These are phyloP conservation scores for Squalus acanthias DNA, from an alignment of 2,797 vertebrate species.

Conservation along the genomic window DNA sequence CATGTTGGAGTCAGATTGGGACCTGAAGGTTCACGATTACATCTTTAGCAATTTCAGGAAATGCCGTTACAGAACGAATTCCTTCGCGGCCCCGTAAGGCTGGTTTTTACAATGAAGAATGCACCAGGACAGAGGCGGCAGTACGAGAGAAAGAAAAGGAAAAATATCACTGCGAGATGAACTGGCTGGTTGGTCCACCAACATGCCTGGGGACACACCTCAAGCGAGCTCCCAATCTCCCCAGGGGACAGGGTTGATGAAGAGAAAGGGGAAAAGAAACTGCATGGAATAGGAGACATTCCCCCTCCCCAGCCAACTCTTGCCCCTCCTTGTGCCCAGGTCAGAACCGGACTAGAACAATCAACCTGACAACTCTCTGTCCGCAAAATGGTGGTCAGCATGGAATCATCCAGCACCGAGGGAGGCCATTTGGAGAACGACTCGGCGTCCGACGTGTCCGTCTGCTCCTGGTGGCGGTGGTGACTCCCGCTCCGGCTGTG, in stretches of 20 bases:
- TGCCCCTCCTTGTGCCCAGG: background rate
- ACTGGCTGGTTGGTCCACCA: too few relatives aligned
- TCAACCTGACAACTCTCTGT: too few relatives aligned
- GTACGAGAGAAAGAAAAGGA: background rate
- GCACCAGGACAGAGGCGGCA: background rate
- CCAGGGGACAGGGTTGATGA: too few relatives aligned
- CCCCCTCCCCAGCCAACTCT: background rate
- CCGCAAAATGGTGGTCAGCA: background rate
- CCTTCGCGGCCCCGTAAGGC: too few relatives aligned
- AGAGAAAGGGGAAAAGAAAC: background rate
- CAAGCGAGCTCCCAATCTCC: too few relatives aligned
- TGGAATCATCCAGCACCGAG: background rate
- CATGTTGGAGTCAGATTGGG: too few relatives aligned
- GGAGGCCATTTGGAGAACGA: constrained; percentile 54
- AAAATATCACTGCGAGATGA: background rate
- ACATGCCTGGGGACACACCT: too few relatives aligned
- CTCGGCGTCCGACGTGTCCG: constrained; percentile 83
- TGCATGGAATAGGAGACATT: background rate
- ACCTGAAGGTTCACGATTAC: too few relatives aligned
- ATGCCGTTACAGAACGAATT: too few relatives aligned
- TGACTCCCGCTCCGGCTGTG: constrained; percentile 82
- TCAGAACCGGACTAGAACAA: too few relatives aligned
- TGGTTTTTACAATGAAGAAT: background rate
- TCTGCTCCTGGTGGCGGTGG: constrained; percentile 75
- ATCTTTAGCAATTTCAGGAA: too few relatives aligned